Evolutionary conservation across 2,113 vertebrate genomes (phyloP).

Genomic region (Gymnorhina tibicen): DNA sequence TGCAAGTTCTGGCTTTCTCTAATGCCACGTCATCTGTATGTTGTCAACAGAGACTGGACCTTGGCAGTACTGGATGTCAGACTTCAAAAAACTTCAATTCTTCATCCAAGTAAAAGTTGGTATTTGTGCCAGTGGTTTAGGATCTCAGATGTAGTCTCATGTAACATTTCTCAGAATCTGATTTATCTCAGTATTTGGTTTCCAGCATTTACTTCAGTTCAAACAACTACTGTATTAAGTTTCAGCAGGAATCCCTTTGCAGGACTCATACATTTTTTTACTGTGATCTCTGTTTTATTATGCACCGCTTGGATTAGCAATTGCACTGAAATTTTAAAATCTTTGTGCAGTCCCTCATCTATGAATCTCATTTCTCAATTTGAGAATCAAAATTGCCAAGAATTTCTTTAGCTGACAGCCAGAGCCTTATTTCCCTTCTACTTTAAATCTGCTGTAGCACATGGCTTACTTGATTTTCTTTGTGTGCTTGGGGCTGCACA

Average conservation of each 20-base stretch:
- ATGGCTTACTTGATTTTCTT: slow-evolving; percentile 43
- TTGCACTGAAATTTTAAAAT: background rate
- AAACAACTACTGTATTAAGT: background rate
- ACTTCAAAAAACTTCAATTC: background rate
- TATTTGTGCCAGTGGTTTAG: background rate
- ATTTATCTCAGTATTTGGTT: background rate
- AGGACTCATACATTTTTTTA: background rate
- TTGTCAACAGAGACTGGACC: background rate
- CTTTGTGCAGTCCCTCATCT: background rate
- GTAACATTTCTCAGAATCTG: background rate
- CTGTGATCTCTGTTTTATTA: background rate
- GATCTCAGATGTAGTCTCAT: background rate
- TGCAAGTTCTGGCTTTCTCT: background rate
- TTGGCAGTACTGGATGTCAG: background rate
- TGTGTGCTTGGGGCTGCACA: slow-evolving; percentile 43
- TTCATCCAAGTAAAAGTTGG: background rate
- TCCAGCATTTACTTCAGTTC: background rate
- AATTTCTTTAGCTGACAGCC: slow-evolving; percentile 37
- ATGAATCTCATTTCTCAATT: background rate
- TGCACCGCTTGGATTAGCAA: background rate
- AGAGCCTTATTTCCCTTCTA: background rate
- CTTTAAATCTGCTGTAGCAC: slow-evolving; percentile 43
- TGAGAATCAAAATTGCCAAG: slow-evolving; percentile 39
- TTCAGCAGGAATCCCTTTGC: background rate
- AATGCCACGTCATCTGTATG: background rate